Conservation (phyloP, 2,888 invertebrate species). For the Pyrgus malvae region DNA sequence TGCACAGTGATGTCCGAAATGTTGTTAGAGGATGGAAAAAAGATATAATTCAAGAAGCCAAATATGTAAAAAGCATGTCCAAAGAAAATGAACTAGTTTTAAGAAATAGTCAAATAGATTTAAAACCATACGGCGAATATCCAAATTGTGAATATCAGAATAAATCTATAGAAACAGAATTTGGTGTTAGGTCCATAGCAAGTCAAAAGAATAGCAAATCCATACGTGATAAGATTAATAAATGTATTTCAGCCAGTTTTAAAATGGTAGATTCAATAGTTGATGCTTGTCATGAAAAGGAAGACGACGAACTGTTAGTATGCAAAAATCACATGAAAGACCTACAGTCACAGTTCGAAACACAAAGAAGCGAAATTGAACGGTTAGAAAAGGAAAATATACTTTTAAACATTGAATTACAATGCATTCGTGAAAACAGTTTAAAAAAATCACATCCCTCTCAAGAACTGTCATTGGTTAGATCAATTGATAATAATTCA, state of each 20-base stretch:
- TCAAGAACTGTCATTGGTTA: slow-evolving; percentile 28
- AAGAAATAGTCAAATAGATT: slow-evolving; percentile 1
- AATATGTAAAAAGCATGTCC: slow-evolving; percentile 49
- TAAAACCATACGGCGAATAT: neutral
- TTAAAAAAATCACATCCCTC: slow-evolving; percentile 10
- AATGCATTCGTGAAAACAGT: slow-evolving; percentile 44
- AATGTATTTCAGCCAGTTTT: slow-evolving; percentile 42
- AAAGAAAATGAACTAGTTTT: slow-evolving; percentile 13
- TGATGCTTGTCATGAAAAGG: slow-evolving; percentile 38
- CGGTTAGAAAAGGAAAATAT: slow-evolving; percentile 55
- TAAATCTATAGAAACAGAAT: slow-evolving; percentile 31
- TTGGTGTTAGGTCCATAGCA: neutral
- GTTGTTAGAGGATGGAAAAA: slow-evolving; percentile 59
- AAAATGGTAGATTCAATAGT: slow-evolving; percentile 45
- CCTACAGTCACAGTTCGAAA: slow-evolving; percentile 47
- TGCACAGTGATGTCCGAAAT: slow-evolving; percentile 46
- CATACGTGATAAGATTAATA: slow-evolving; percentile 39
- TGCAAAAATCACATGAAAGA: slow-evolving; percentile 46
- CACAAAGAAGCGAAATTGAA: slow-evolving; percentile 54
- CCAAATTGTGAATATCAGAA: slow-evolving; percentile 20
- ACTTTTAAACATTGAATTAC: slow-evolving; percentile 54
- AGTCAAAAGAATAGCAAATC: slow-evolving; percentile 18
- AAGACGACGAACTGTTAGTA: slow-evolving; percentile 37
- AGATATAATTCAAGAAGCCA: slow-evolving; percentile 59
- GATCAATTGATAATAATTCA: slow-evolving; percentile 34